These are phyloP conservation scores for Athripsodes cinereus DNA, from an alignment of 2,888 invertebrate species.

Conservation along the genomic window DNA sequence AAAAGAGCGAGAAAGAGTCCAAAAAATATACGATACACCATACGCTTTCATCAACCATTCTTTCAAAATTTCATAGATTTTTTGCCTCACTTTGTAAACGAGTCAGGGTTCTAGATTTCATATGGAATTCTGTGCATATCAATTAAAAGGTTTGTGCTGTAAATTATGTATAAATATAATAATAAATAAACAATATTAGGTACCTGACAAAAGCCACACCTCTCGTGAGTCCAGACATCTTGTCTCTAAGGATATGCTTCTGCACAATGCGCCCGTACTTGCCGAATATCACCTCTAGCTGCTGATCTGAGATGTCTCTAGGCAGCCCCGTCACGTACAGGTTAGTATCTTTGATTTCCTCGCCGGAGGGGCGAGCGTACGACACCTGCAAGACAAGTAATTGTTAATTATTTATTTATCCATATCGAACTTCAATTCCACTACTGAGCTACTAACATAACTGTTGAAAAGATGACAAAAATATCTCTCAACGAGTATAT, in stretches of 20 bases:
- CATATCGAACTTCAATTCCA: neutral
- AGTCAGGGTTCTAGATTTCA: too few species aligned
- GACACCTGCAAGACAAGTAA: slow-evolving; percentile 59
- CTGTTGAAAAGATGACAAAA: too few species aligned
- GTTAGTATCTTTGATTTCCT: slow-evolving; percentile 90
- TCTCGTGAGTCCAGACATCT: slow-evolving; percentile 78
- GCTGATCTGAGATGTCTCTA: slow-evolving; percentile 74
- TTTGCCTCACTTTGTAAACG: too few species aligned
- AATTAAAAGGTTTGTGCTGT: too few species aligned
- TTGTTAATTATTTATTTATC: neutral
- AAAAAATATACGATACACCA: too few species aligned
- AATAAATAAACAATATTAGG: slow-evolving; percentile 8
- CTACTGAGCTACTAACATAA: too few species aligned
- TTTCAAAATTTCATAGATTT: too few species aligned
- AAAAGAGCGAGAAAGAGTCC: too few species aligned
- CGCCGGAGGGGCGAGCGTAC: slow-evolving; percentile 85
- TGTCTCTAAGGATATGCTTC: slow-evolving; percentile 84
- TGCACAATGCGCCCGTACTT: slow-evolving; percentile 89
- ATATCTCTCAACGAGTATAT: too few species aligned
- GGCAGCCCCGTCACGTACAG: slow-evolving; percentile 91
- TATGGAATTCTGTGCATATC: too few species aligned
- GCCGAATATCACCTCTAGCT: slow-evolving; percentile 79
- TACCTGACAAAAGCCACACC: slow-evolving; percentile 92
- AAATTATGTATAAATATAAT: too few species aligned
- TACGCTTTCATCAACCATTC: too few species aligned